Percentiles rank a stretch among this genome's conserved stretches.
These are phyloP conservation scores for Stichopus horrens DNA, from an alignment of 53 echinoderm and acorn worm species.

Conservation along the genomic window DNA sequence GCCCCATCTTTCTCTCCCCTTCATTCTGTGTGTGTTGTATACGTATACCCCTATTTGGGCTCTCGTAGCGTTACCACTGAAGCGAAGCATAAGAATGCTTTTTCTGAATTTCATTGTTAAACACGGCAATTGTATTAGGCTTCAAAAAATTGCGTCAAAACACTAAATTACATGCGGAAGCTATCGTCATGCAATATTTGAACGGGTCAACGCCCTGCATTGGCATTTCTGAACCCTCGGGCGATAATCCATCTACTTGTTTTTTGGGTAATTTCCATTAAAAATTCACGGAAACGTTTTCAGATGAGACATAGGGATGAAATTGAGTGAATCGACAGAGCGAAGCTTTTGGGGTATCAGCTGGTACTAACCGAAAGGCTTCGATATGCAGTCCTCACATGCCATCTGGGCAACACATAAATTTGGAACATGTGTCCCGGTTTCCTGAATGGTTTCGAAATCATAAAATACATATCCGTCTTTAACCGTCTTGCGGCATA, in stretches of 20 bases:
- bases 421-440: constrained; percentile 48
- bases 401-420: constrained; percentile 27
- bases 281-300: constrained; percentile 20
- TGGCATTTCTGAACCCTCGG: no score
- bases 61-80: constrained; percentile 46
- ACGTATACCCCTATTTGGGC: not conserved
- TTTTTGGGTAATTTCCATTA: not conserved
- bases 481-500: not conserved
- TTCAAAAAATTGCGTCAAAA: not conserved
- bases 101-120: not conserved
- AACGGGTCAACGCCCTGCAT: no score
- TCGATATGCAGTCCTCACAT: no score
- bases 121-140: not conserved
- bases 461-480: not conserved
- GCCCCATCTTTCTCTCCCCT: constrained; percentile 8
- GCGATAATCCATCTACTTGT: no score
- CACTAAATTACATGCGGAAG: not conserved
- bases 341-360: not conserved
- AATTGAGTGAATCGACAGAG: not conserved
- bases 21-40: constrained; percentile 45
- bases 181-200: not conserved
- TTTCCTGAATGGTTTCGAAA: constrained; percentile 44
- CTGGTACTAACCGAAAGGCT: constrained; percentile 6
- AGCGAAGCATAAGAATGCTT: not conserved
- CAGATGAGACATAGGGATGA: constrained; percentile 12